Evolutionary conservation across 2,888 invertebrate genomes (phyloP).

Genomic region (Tipula unca): DNA sequence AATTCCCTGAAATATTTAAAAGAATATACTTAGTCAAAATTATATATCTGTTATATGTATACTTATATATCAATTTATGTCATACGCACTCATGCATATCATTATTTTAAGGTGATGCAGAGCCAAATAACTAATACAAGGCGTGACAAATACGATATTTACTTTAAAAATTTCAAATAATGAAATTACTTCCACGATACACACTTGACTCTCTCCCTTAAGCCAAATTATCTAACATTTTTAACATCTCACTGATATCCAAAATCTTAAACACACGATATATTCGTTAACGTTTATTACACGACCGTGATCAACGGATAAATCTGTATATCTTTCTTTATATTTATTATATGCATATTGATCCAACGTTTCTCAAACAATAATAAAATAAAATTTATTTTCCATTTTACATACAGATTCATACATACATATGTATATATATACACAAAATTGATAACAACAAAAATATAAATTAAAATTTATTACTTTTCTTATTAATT

Average conservation of each 20-base stretch:
- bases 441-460: neutral
- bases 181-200: neutral
- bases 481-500: neutral
- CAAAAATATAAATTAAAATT: constrained; percentile 1
- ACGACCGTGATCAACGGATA: neutral
- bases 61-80: neutral
- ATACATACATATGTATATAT: neutral
- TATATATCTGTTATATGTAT: no score
- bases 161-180: neutral
- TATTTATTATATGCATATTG: neutral
- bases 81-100: no score
- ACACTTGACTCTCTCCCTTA: neutral
- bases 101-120: no score
- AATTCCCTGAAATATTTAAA: no score
- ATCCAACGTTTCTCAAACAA: neutral
- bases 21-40: no score
- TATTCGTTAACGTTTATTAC: neutral
- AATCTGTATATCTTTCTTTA: neutral
- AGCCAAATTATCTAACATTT: neutral
- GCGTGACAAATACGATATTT: neutral
- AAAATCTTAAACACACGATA: neutral
- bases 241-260: neutral
- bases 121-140: no score
- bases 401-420: neutral
- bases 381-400: neutral